Conservation (phyloP, 1,140 invertebrate species). For the Cotesia typhae region DNA sequence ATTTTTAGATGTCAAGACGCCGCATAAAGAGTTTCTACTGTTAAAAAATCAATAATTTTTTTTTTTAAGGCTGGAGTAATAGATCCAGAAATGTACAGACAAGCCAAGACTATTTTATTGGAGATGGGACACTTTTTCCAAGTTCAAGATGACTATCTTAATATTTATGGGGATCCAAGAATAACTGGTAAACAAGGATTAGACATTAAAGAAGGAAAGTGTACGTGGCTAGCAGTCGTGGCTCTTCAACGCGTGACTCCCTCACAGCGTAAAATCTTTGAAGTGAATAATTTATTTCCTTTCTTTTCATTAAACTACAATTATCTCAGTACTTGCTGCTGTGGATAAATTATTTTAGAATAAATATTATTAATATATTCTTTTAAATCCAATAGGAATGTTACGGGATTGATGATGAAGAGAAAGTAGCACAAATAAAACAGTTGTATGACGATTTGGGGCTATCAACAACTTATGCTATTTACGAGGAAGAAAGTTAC, state of each 20-base stretch:
- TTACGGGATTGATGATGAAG: conserved; percentile 78
- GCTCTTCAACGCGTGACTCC: conserved; percentile 82
- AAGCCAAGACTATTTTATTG: conserved; percentile 87
- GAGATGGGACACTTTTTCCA: conserved; percentile 98
- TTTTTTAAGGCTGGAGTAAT: conserved; percentile 71
- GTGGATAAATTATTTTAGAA: conserved; percentile 22
- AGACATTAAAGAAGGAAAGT: conserved; percentile 96
- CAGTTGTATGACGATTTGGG: conserved; percentile 82
- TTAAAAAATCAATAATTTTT: not conserved
- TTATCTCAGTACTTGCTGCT: not conserved
- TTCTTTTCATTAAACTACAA: conserved; percentile 7
- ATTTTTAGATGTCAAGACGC: not conserved
- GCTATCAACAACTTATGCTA: conserved; percentile 78
- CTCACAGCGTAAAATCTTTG: conserved; percentile 78
- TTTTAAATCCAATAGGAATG: conserved; percentile 68
- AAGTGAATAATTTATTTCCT: conserved; percentile 58
- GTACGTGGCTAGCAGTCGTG: conserved; percentile 92
- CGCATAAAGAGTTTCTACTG: no score
- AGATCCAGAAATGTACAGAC: conserved; percentile 81
- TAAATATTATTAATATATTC: conserved; percentile 27
- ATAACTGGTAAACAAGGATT: conserved; percentile 90
- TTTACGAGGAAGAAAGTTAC: conserved; percentile 88
- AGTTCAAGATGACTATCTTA: conserved; percentile 96
- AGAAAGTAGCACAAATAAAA: conserved; percentile 78
- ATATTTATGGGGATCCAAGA: conserved; percentile 88